phyloP scores from a whole-genome alignment of 2,797 vertebrate species.

The Hippopotamyrus pictus region DNA sequence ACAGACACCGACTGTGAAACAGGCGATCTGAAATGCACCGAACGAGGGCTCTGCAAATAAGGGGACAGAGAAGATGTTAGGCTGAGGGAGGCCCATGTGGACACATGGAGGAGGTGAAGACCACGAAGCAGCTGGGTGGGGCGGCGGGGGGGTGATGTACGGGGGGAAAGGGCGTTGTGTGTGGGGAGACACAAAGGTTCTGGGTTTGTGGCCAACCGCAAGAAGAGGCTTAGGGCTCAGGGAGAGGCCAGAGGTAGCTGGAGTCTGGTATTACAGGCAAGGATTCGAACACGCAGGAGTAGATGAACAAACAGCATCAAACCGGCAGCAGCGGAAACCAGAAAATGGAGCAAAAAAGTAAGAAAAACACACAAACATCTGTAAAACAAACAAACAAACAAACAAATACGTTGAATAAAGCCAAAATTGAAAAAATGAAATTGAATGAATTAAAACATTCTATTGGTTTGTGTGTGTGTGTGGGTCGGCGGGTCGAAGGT shows the following conservation, averaged over 20 bases:
- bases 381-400: not conserved
- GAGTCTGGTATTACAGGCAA: not conserved
- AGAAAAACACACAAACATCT: not conserved
- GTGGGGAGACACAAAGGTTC: constrained; percentile 34
- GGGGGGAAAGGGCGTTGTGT: constrained; percentile 50
- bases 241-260: constrained; percentile 19
- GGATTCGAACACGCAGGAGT: not conserved
- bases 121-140: constrained; percentile 35
- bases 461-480: not conserved
- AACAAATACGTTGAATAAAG: not conserved
- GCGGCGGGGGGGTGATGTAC: constrained; percentile 27
- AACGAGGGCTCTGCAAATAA: constrained; percentile 40
- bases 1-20: constrained; percentile 31
- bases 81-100: constrained; percentile 32
- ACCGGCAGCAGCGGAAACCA: not conserved
- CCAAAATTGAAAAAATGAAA: constrained; percentile 13
- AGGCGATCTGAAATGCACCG: constrained; percentile 27
- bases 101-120: constrained; percentile 28
- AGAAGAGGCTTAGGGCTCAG: constrained; percentile 38
- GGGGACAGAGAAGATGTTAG: constrained; percentile 36
- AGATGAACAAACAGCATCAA: not conserved
- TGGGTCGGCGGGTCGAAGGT: constrained; percentile 4
- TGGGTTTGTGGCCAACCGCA: constrained; percentile 56
- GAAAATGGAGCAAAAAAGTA: not conserved
- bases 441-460: not conserved